A percentile compares a stretch with the other conserved stretches of the same genome.
Conservation (phyloP, 30 jellyfish, hydroid and myxozoan species). For the Nemopilema nomurai region DNA sequence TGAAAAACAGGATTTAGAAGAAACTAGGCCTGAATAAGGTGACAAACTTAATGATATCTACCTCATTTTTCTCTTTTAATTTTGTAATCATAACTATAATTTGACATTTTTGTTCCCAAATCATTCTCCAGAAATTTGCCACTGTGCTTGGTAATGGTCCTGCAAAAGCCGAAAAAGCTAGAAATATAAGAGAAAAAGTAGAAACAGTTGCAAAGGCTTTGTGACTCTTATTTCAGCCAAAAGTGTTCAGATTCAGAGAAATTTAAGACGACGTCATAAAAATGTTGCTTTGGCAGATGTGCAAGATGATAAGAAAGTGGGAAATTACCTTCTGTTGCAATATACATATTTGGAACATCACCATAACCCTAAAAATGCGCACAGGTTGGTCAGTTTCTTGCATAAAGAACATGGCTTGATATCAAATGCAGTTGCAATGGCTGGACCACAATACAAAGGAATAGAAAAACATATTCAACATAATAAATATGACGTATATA, state of each 20-base stretch:
- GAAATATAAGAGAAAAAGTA: neutral
- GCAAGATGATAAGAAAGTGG: too few relatives aligned
- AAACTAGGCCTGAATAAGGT: too few relatives aligned
- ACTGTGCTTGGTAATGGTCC: slow-evolving; percentile 94
- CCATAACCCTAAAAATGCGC: slow-evolving; percentile 75
- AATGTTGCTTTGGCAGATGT: neutral
- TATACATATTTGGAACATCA: slow-evolving; percentile 68
- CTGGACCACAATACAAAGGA: too few relatives aligned
- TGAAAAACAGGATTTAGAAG: too few relatives aligned
- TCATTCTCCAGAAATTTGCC: slow-evolving; percentile 91
- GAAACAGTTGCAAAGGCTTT: neutral
- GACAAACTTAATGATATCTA: too few relatives aligned
- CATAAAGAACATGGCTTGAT: too few relatives aligned
- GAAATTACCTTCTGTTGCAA: slow-evolving; percentile 93
- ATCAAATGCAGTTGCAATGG: too few relatives aligned
- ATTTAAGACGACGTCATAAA: neutral
- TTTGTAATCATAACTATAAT: slow-evolving; percentile 90
- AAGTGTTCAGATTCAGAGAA: too few relatives aligned
- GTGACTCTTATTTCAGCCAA: too few relatives aligned
- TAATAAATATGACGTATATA: too few relatives aligned
- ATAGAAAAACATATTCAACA: too few relatives aligned
- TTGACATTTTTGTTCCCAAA: slow-evolving; percentile 90
- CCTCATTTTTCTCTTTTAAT: slow-evolving; percentile 91
- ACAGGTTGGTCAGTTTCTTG: neutral
- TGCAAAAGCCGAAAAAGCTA: too few relatives aligned